Conservation (phyloP, 2,797 vertebrate species). For the Lerista edwardsae region DNA sequence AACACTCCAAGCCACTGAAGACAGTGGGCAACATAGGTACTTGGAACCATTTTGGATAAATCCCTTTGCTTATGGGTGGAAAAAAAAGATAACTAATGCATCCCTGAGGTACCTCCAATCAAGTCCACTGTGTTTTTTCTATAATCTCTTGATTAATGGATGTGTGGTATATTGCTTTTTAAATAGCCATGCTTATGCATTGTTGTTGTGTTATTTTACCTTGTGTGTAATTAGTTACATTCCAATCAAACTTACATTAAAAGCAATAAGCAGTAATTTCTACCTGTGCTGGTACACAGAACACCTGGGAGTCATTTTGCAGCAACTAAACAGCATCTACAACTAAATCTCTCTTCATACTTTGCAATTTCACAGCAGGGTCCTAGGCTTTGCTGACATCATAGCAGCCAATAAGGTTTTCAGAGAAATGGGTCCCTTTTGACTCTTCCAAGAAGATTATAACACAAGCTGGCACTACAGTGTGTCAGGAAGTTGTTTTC, state of each 20-base stretch:
- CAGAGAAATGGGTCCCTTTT: constrained; percentile 46
- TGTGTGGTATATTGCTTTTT: constrained; percentile 40
- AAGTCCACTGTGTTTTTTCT: constrained; percentile 32
- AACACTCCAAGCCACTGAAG: not conserved
- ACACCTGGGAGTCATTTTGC: constrained; percentile 58
- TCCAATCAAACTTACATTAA: constrained; percentile 69
- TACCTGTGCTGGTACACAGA: constrained; percentile 48
- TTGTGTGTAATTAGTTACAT: constrained; percentile 65
- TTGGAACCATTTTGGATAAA: not conserved
- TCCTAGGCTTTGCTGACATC: constrained; percentile 50
- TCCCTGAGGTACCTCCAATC: constrained; percentile 34
- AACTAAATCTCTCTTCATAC: constrained; percentile 41
- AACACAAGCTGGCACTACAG: constrained; percentile 20
- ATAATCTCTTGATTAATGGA: constrained; percentile 57
- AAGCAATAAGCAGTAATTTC: constrained; percentile 72
- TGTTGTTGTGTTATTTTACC: constrained; percentile 40
- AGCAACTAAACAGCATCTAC: constrained; percentile 52
- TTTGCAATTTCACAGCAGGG: constrained; percentile 52
- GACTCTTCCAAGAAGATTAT: constrained; percentile 42
- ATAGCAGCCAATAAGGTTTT: constrained; percentile 49
- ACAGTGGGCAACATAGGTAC: constrained; percentile 13
- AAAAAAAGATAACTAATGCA: not conserved
- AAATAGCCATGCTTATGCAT: constrained; percentile 41
- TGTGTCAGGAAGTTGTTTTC: not conserved
- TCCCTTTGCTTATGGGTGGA: not conserved